phyloP scores from a whole-genome alignment of 30 jellyfish, hydroid and myxozoan genomes.

The Turritopsis rubra region DNA sequence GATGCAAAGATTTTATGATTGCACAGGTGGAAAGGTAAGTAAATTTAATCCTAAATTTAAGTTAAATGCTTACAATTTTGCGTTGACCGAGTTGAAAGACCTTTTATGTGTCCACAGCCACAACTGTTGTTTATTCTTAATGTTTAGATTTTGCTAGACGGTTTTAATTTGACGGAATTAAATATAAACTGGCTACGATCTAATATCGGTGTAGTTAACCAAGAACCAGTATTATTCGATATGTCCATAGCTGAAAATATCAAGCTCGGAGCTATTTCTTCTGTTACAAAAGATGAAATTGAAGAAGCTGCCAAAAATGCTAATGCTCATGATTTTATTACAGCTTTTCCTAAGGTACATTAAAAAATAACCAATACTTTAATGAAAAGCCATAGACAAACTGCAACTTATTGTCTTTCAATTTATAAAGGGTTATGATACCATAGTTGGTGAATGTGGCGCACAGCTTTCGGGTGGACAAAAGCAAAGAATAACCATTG shows the following conservation, averaged over 20 bases:
- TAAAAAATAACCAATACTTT: too few relatives aligned
- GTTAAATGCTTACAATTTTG: too few relatives aligned
- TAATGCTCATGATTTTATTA: conserved; percentile 77
- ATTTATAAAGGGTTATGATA: conserved; percentile 57
- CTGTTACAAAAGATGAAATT: conserved; percentile 48
- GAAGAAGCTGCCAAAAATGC: conserved; percentile 87
- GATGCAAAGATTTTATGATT: conserved; percentile 85
- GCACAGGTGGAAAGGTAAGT: conserved; percentile 66
- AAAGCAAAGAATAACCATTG: conserved; percentile 93
- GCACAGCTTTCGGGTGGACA: conserved; percentile 99
- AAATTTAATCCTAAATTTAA: not conserved
- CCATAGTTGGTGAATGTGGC: conserved; percentile 98
- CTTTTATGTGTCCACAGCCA: too few relatives aligned
- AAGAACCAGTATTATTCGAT: conserved; percentile 90
- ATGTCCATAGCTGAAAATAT: conserved; percentile 76
- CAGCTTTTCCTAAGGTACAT: conserved; percentile 69
- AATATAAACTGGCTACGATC: conserved; percentile 66
- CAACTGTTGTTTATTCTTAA: too few relatives aligned
- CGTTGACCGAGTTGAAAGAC: too few relatives aligned
- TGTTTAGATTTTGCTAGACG: conserved; percentile 69
- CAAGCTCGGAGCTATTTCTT: conserved; percentile 60
- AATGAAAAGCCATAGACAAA: not conserved
- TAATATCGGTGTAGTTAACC: conserved; percentile 92
- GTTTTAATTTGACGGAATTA: conserved; percentile 41
- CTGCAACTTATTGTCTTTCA: not conserved